These are phyloP conservation scores for Oryzias woworae DNA, from an alignment of 2,113 vertebrate genomes.

Conservation along the genomic window DNA sequence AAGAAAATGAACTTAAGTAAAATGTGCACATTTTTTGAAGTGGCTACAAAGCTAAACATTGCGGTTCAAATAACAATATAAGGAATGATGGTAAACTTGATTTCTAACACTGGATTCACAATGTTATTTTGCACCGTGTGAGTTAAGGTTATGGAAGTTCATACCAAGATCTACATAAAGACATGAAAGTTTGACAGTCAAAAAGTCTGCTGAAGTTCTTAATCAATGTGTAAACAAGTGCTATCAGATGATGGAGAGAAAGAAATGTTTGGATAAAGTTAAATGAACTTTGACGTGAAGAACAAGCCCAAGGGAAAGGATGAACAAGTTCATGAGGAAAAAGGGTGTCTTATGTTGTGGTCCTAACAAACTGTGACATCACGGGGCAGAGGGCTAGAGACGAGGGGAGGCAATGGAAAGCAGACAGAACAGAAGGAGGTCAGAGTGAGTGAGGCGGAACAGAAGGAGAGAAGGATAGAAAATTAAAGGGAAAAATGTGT, in stretches of 20 bases:
- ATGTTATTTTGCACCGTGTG: no score
- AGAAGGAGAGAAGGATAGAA: neutral
- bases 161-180: no score
- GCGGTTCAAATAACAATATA: no score
- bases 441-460: conserved; percentile 9
- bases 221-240: neutral
- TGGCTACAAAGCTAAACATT: no score
- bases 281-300: conserved; percentile 30
- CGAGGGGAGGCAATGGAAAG: conserved; percentile 15
- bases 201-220: neutral
- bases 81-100: no score
- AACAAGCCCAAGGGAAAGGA: conserved; percentile 24
- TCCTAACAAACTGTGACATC: conserved; percentile 38
- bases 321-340: conserved; percentile 12
- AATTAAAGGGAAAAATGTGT: conserved; percentile 23
- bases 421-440: conserved; percentile 46
- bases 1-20: no score
- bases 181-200: no score
- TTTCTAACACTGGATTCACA: no score
- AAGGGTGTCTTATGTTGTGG: conserved; percentile 14
- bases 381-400: conserved; percentile 21
- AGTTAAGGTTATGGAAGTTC: no score
- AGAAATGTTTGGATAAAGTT: conserved; percentile 25
- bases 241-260: conserved; percentile 19
- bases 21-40: no score